Conservation (phyloP, 2,113 vertebrate genomes). For the Sturnus vulgaris region DNA sequence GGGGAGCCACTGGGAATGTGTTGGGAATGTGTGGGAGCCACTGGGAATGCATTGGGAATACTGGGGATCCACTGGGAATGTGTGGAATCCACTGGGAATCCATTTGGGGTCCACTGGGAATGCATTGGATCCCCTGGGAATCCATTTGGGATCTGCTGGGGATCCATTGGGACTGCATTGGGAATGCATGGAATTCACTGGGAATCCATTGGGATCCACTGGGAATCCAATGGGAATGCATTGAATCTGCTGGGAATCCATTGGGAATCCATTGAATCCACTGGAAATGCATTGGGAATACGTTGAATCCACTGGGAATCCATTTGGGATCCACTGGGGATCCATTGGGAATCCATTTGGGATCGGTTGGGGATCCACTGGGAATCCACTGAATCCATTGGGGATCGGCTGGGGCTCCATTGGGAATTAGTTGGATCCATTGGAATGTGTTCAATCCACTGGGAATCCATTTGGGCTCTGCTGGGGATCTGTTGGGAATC, state of each 20-base stretch:
- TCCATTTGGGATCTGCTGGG: accelerated
- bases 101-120: too few relatives aligned
- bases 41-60: background rate
- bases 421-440: too few relatives aligned
- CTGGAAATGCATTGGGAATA: too few relatives aligned
- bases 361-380: background rate
- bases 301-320: background rate
- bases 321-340: too few relatives aligned
- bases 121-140: too few relatives aligned
- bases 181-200: too few relatives aligned
- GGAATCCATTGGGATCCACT: background rate
- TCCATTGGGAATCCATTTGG: too few relatives aligned
- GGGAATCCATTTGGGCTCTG: background rate
- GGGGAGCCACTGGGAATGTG: too few relatives aligned
- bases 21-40: background rate
- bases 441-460: too few relatives aligned
- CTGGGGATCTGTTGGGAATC: too few relatives aligned
- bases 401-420: too few relatives aligned
- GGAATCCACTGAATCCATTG: too few relatives aligned
- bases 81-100: background rate
- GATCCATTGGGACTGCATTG: accelerated
- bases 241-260: background rate
- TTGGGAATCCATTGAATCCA: background rate
- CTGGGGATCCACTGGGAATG: background rate
- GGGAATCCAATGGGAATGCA: background rate